phyloP scores from a whole-genome alignment of 2,113 vertebrate species.

The Naja naja region DNA sequence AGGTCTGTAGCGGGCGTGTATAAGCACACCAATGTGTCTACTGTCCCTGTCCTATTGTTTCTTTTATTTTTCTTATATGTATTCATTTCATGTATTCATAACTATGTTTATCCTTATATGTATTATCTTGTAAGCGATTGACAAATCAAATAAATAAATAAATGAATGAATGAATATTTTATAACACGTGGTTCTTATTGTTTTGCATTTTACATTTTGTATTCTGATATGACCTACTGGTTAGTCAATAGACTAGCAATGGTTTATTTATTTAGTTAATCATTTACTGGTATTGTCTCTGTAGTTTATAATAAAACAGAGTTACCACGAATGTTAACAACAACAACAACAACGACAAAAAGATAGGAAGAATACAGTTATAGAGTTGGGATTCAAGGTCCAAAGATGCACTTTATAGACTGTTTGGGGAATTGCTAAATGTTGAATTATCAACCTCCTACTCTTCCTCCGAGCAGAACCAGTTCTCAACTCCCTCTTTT shows the following conservation, averaged over 20 bases:
- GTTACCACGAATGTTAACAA: background rate
- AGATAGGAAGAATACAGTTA: background rate
- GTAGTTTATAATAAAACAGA: background rate
- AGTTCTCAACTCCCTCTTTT: background rate
- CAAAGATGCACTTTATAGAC: background rate
- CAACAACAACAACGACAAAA: background rate
- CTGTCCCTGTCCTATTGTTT: no score
- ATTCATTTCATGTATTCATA: no score
- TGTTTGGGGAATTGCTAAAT: background rate
- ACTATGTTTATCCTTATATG: no score
- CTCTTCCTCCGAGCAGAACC: no score
- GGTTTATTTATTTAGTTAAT: no score
- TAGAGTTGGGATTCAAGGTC: background rate
- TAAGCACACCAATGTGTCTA: no score
- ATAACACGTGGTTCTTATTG: background rate
- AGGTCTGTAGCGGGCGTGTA: no score
- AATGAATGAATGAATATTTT: no score
- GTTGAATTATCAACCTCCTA: background rate
- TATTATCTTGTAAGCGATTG: no score
- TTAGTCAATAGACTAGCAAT: background rate
- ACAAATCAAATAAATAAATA: no score
- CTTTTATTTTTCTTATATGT: no score
- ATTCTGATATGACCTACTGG: background rate
- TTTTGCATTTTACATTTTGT: background rate
- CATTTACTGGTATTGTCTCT: background rate